phyloP scores from a whole-genome alignment of 2,888 invertebrate genomes.

The Gnatocerus cornutus region DNA sequence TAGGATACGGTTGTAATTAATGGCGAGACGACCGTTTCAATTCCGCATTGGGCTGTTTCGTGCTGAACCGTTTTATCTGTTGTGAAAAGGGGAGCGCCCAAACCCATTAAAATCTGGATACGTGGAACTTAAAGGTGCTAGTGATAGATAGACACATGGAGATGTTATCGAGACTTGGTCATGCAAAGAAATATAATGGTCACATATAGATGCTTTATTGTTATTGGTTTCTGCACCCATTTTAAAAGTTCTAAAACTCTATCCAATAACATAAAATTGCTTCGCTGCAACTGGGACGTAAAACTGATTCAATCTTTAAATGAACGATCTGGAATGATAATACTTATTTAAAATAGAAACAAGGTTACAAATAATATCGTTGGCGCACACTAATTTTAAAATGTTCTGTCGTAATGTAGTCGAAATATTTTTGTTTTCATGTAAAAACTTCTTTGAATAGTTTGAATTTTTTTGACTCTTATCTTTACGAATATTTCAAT shows the following conservation, averaged over 20 bases:
- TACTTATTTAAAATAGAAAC: neutral
- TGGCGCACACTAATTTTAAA: too few relatives aligned
- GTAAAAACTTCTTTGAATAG: too few relatives aligned
- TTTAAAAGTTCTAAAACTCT: conserved; percentile 3
- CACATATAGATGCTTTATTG: conserved; percentile 15
- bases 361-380: neutral
- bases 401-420: too few relatives aligned
- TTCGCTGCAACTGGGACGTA: neutral
- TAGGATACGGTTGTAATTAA: conserved; percentile 39
- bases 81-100: conserved; percentile 24
- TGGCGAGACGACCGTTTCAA: conserved; percentile 26
- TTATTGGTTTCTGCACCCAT: conserved; percentile 6
- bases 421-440: too few relatives aligned
- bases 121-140: conserved; percentile 27
- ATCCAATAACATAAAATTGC: conserved; percentile 6
- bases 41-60: conserved; percentile 38
- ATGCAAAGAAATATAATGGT: conserved; percentile 33
- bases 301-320: neutral
- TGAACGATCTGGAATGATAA: conserved; percentile 5
- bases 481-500: too few relatives aligned
- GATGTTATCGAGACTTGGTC: conserved; percentile 20
- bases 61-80: conserved; percentile 3
- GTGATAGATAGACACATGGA: conserved; percentile 26
- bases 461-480: too few relatives aligned
- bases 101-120: conserved; percentile 37